Evolutionary conservation across 1,140 invertebrate genomes (phyloP), one percentile per base, ranked within the genome.

Genomic region (Drosophila virilis): DNA sequence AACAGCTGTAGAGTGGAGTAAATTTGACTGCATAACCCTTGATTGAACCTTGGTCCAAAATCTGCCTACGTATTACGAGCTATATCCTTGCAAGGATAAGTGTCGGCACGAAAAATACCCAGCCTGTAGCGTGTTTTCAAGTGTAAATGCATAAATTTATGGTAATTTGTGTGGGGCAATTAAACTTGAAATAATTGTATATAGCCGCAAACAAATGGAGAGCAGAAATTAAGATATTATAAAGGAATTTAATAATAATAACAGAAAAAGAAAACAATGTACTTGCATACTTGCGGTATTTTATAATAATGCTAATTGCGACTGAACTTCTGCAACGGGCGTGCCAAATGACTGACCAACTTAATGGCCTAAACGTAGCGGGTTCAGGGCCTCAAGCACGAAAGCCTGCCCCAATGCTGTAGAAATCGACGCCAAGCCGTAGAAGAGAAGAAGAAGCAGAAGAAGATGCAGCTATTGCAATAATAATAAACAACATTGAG

Each of bases 281-380:
- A 54, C 32, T 66, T 45, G 48, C 69, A 65, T 45, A 62, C 77
- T 68, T 78, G 74, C 68, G 72, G 74, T 67, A 68, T 86, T 86
- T 85, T 85, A 76, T 85, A 86, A 85, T 85, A 60, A 64, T 43
- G 33, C 38, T 68, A 57, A 82, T 61, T 42, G 66, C 45, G 32
- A 52, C 33, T 32, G 22, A 28, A 43, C 43, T 78, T 38, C 57
- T 42, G 50, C 55, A 76, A 68, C 73, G 68, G 67, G 79, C 79
- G 79, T 81, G 79, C 79, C 79, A 82, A 69, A 38, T 76, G 79
- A 77, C 77, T 81, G 79, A 81, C 72, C 79, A 78, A 76, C 69
- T 82, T 81, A 81, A 81, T 81, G 74, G 79, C 42, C 42, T 59
- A 54, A 17, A 13, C 37, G 10, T 15, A 38, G 43, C 17, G 42